These are phyloP conservation scores for Sycophaga agraensis DNA, from an alignment of 1,140 invertebrate genomes.

Conservation along the genomic window DNA sequence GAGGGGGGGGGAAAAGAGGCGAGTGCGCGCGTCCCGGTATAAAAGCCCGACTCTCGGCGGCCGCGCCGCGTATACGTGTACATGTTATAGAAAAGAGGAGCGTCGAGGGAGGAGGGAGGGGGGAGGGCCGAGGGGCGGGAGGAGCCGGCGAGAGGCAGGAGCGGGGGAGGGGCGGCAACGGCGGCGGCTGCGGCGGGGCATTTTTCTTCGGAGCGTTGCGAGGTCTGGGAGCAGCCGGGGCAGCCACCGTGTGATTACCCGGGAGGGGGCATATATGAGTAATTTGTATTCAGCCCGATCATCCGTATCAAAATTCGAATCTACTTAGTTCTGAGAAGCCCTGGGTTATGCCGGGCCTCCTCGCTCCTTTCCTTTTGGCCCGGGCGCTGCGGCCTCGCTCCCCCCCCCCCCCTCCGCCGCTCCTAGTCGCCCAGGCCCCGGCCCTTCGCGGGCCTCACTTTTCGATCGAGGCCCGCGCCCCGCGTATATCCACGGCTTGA, in stretches of 20 bases:
- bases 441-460: constrained; percentile 24
- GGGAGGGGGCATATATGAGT: constrained; percentile 52
- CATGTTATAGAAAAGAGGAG: constrained; percentile 28
- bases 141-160: background rate
- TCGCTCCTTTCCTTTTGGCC: constrained; percentile 28
- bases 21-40: background rate
- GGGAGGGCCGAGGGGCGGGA: background rate
- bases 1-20: background rate
- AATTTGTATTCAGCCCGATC: constrained; percentile 61
- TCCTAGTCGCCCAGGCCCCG: background rate
- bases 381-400: constrained; percentile 26
- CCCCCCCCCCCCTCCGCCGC: constrained; percentile 25
- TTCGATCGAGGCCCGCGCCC: constrained; percentile 34
- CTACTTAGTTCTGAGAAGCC: constrained; percentile 60
- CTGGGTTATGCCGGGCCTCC: constrained; percentile 26
- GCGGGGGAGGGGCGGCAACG: constrained; percentile 18
- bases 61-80: background rate
- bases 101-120: constrained; percentile 9
- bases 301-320: constrained; percentile 62
- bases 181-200: constrained; percentile 20
- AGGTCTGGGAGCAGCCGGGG: constrained; percentile 42
- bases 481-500: constrained; percentile 44
- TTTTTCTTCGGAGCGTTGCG: constrained; percentile 39
- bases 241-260: constrained; percentile 58
- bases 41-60: too few relatives aligned